phyloP scores from a whole-genome alignment of 2,888 invertebrate genomes.

The Neoascia interrupta region DNA sequence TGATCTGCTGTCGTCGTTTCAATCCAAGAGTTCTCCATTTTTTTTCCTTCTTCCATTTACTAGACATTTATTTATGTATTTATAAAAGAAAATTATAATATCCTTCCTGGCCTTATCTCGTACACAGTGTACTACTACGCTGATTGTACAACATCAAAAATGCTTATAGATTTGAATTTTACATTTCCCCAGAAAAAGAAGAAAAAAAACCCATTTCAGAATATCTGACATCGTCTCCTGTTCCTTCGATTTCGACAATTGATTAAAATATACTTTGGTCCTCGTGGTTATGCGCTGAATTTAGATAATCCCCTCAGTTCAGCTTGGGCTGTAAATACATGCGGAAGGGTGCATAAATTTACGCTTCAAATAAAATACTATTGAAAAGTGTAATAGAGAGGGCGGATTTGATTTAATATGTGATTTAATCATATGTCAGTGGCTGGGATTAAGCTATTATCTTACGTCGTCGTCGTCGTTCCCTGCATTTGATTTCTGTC shows the following conservation, averaged over 20 bases:
- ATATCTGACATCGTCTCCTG: constrained; percentile 32
- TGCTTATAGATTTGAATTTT: constrained; percentile 31
- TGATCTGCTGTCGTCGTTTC: no score
- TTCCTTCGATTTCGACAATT: constrained; percentile 50
- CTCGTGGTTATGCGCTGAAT: constrained; percentile 62
- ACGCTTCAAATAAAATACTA: constrained; percentile 66
- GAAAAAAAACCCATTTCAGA: constrained; percentile 41
- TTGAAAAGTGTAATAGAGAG: constrained; percentile 68
- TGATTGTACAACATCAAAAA: constrained; percentile 27
- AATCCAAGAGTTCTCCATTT: no score
- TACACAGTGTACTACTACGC: no score
- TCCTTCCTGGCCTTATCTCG: no score
- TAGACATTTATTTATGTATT: no score
- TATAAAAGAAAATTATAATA: no score
- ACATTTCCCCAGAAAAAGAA: no score
- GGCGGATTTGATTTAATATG: constrained; percentile 69
- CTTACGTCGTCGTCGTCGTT: constrained; percentile 39
- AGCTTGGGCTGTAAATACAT: no score
- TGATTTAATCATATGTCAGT: constrained; percentile 67
- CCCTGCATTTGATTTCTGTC: constrained; percentile 48
- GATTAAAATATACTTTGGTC: constrained; percentile 59
- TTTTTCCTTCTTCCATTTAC: no score
- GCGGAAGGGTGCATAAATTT: constrained; percentile 68
- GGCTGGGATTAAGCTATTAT: constrained; percentile 68
- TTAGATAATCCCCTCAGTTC: constrained; percentile 47